These are phyloP conservation scores for Cacatua alba DNA, from an alignment of 2,113 vertebrate species.

Conservation along the genomic window DNA sequence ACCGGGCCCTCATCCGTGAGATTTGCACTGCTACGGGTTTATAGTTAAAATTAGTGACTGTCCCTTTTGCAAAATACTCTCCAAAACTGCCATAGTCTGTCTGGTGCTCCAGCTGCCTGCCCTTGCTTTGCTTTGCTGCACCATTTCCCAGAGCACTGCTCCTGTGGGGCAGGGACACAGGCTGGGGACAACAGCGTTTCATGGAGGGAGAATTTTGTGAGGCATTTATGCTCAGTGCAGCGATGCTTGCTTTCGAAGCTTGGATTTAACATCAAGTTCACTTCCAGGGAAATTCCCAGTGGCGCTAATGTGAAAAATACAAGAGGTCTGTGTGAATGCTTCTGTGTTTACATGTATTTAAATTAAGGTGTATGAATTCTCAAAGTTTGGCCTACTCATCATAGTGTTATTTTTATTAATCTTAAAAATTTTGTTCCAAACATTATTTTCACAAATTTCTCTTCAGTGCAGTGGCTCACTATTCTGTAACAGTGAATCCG, in stretches of 20 bases:
- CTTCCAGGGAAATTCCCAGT: not conserved
- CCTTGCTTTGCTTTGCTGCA: not conserved
- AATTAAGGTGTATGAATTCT: not conserved
- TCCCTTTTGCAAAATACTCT: not conserved
- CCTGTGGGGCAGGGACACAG: accelerated
- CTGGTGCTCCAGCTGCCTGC: not conserved
- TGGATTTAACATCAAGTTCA: accelerated
- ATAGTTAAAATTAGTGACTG: not conserved
- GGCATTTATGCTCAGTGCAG: accelerated
- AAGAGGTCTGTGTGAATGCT: accelerated
- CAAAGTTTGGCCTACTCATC: not conserved
- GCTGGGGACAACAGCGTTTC: accelerated
- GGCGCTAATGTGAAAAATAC: accelerated
- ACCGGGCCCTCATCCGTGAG: not conserved
- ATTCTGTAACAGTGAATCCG: not conserved
- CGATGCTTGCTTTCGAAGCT: accelerated
- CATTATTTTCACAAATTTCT: not conserved
- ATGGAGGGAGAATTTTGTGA: accelerated
- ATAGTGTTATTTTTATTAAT: not conserved
- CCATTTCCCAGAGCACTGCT: accelerated
- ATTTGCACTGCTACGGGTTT: not conserved
- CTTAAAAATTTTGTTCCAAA: not conserved
- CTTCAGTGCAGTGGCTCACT: not conserved
- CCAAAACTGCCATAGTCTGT: not conserved
- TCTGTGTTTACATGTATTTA: not conserved